Percentiles rank a stretch among this genome's conserved stretches.
Conservation (phyloP, 2,113 vertebrate species). For the Pterocles burchelli region DNA sequence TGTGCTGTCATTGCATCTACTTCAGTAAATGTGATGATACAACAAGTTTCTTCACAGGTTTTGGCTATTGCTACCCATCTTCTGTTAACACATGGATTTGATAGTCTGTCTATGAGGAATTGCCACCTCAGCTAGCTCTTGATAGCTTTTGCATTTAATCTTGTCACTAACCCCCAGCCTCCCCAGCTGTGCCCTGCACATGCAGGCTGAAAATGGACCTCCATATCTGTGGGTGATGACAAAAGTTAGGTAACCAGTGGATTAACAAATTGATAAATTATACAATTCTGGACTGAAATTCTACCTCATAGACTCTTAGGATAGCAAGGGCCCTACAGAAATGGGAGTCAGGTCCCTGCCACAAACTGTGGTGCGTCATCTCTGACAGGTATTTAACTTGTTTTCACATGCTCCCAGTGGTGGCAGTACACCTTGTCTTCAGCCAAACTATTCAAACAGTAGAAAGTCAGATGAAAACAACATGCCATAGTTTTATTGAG, state of each 20-base stretch:
- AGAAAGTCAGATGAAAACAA: conserved; percentile 32
- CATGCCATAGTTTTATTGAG: neutral
- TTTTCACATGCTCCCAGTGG: neutral
- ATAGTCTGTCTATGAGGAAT: neutral
- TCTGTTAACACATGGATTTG: neutral
- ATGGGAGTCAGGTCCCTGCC: neutral
- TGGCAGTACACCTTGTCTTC: neutral
- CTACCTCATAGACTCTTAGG: neutral
- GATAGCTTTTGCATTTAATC: neutral
- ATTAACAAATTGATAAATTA: neutral
- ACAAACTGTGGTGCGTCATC: neutral
- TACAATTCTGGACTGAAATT: neutral
- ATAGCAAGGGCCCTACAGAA: neutral
- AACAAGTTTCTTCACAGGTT: neutral
- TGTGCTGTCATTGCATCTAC: neutral
- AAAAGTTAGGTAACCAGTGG: neutral
- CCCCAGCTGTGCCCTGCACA: neutral
- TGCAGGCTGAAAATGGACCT: neutral
- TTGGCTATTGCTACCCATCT: neutral
- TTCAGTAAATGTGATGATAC: neutral
- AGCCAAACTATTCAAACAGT: neutral
- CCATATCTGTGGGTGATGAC: neutral
- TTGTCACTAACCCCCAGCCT: neutral
- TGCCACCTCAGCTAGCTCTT: neutral
- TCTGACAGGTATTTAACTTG: neutral